A percentile compares a stretch with the other conserved stretches of the same genome.
phyloP scores from a whole-genome alignment of 2,888 invertebrate species.

The Tetramorium bicarinatum region DNA sequence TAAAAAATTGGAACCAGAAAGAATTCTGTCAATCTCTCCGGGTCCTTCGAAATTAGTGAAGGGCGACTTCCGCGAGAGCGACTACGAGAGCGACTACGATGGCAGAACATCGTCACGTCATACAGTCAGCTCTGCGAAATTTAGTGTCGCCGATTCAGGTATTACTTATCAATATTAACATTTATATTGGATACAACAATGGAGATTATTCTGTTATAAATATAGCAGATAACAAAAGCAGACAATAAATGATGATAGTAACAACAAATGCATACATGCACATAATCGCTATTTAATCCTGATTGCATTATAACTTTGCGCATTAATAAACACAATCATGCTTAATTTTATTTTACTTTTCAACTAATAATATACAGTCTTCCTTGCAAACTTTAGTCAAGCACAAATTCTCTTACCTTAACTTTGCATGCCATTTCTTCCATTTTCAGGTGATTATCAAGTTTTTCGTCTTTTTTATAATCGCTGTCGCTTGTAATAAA shows the following conservation, averaged over 20 bases:
- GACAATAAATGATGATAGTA: background rate
- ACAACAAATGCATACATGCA: background rate
- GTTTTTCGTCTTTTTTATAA: constrained; percentile 13
- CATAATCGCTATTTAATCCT: background rate
- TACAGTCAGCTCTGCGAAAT: constrained; percentile 88
- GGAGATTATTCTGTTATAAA: background rate
- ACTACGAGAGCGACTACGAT: constrained; percentile 92
- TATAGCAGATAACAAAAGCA: constrained; percentile 27
- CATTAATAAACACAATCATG: constrained; percentile 51
- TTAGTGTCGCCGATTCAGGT: constrained; percentile 80
- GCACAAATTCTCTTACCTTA: constrained; percentile 70
- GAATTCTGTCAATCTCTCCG: constrained; percentile 87
- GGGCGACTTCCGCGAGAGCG: constrained; percentile 90
- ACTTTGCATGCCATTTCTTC: constrained; percentile 76
- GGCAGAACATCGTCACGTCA: constrained; percentile 89
- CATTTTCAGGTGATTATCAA: constrained; percentile 60
- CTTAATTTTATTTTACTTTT: constrained; percentile 75
- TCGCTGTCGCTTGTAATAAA: background rate
- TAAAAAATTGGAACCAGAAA: constrained; percentile 78
- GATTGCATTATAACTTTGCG: constrained; percentile 16
- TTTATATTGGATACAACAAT: background rate
- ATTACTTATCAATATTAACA: constrained; percentile 39
- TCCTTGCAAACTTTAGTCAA: constrained; percentile 77
- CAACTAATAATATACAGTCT: constrained; percentile 80
- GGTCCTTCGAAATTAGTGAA: constrained; percentile 90